Evolutionary conservation across 2,888 invertebrate species (phyloP), one percentile per base, ranked within the genome.

Genomic region (Plagiodera versicolora): DNA sequence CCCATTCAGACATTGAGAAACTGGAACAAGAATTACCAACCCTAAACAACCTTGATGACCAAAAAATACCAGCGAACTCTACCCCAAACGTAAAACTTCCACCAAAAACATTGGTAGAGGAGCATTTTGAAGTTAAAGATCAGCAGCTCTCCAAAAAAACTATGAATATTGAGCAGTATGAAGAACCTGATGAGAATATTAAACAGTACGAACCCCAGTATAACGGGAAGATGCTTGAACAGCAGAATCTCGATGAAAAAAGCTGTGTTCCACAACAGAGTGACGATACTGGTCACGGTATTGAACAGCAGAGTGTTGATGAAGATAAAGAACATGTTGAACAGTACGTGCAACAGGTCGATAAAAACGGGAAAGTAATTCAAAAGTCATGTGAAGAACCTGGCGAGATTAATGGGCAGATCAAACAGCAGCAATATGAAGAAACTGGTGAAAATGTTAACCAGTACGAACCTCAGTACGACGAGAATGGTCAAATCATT

Each of bases 201-300:
- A 8, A 28, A 4, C 28, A 28, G 4, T 28, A 28, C 8, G 28
- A 28, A 8, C 28, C 28, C 8, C 68, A 58, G 16, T 67, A 70
- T 49, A 66, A 67, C 48, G 66, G 69, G 66, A 28, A 28, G 67
- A 51, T 63, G 56, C 9, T 67, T 72, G 59, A 47, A 8, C 14
- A 28, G 3, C 28, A 28, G 66, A 69, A 28, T 16, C 73, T 74
- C 48, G 73, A 75, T 56, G 67, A 72, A 49, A 64, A 71, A 56
- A 8, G 28, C 4, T n/a, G n/a, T n/a, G n/a, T n/a, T n/a, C n/a
- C n/a, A 8, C 28, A 4, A 6, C 67, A 70, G 30, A 69, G 69
- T 48, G 69, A 72, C 51, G 66, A 69, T 58, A 63, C 64, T 52
- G 72, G 67, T n/a, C 71, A 64, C 32, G 66, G 63, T 6, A 58